These are phyloP conservation scores for Eustalomyia histrio DNA, from an alignment of 2,888 invertebrate genomes.

Conservation along the genomic window DNA sequence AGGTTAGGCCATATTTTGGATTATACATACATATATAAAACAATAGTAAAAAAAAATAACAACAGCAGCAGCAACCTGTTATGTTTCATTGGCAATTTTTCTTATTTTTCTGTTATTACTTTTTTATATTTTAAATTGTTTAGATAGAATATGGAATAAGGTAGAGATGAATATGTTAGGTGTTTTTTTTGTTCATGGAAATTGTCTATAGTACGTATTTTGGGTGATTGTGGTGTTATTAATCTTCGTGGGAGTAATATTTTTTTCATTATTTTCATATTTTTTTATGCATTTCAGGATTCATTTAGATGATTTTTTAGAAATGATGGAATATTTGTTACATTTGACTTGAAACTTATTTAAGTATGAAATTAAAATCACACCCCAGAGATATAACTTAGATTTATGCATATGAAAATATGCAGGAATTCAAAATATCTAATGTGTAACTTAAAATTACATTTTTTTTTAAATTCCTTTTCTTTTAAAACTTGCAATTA, in stretches of 20 bases:
- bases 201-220: background rate
- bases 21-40: background rate
- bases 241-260: conserved; percentile 77
- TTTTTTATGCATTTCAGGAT: conserved; percentile 56
- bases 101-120: background rate
- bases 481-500: background rate
- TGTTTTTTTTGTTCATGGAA: conserved; percentile 1
- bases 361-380: conserved; percentile 80
- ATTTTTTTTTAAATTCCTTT: conserved; percentile 37
- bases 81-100: conserved; percentile 24
- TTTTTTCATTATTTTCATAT: conserved; percentile 64
- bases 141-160: conserved; percentile 24
- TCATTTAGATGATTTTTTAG: conserved; percentile 41
- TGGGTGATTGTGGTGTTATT: conserved; percentile 69
- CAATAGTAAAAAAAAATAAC: background rate
- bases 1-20: background rate
- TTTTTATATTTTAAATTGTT: conserved; percentile 14
- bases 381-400: conserved; percentile 77
- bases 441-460: background rate
- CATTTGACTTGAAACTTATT: conserved; percentile 71
- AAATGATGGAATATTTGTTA: conserved; percentile 68
- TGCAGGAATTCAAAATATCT: background rate
- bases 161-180: conserved; percentile 23
- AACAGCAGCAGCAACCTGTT: conserved; percentile 5
- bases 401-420: conserved; percentile 13